Evolutionary conservation across 2,888 invertebrate species (phyloP).

Genomic region (Drosophila prostipennis): DNA sequence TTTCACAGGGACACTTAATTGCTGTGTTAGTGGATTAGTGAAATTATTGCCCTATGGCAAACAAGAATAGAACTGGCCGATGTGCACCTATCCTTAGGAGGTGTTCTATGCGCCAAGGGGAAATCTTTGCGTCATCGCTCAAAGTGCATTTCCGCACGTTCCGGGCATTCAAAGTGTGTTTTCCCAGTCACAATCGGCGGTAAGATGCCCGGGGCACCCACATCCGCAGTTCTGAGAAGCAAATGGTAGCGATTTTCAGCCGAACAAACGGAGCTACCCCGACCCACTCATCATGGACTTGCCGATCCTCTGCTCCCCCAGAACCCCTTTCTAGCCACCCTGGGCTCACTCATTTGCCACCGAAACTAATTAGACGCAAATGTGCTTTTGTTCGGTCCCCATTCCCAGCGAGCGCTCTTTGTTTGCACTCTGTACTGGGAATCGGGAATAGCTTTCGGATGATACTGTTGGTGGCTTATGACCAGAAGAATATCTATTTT

Average conservation of each 20-base stretch:
- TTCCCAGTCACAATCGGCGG: constrained; percentile 52
- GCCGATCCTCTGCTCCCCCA: background rate
- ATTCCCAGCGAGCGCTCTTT: constrained; percentile 39
- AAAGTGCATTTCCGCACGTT: constrained; percentile 78
- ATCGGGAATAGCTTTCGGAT: constrained; percentile 10
- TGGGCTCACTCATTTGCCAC: constrained; percentile 35
- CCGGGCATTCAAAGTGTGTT: constrained; percentile 56
- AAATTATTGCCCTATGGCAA: too few species aligned
- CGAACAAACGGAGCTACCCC: constrained; percentile 48
- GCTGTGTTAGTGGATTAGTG: background rate
- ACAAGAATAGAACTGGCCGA: background rate
- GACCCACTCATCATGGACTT: constrained; percentile 1
- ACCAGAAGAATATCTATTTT: too few species aligned
- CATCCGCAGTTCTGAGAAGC: constrained; percentile 82
- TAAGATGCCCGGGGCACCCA: constrained; percentile 41
- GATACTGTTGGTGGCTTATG: constrained; percentile 17
- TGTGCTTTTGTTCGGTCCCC: constrained; percentile 66
- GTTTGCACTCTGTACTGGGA: constrained; percentile 25
- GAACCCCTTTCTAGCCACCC: constrained; percentile 10
- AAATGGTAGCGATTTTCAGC: constrained; percentile 69
- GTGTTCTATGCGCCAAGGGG: constrained; percentile 17
- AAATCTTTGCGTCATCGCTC: constrained; percentile 44
- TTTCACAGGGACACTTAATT: constrained; percentile 10
- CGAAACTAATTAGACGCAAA: constrained; percentile 74
- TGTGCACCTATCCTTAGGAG: constrained; percentile 28